Evolutionary conservation across 2,797 vertebrate species (phyloP).

Genomic region (Etheostoma perlongum): DNA sequence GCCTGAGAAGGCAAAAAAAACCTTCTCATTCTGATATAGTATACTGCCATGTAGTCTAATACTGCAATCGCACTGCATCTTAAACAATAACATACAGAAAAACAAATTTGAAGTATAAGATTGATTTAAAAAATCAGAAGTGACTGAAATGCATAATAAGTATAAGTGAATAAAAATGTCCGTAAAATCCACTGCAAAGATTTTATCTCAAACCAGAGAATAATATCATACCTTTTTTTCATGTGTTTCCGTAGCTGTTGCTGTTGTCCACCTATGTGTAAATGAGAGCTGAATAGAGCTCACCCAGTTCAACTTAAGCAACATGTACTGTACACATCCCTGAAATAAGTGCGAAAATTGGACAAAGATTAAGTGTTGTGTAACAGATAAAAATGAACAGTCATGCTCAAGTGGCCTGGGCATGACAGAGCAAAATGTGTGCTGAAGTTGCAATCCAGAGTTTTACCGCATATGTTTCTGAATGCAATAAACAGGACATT

Average conservation of each 20-base stretch:
- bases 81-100: neutral
- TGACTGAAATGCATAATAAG: neutral
- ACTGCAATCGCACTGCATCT: neutral
- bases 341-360: conserved; percentile 7
- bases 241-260: neutral
- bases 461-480: neutral
- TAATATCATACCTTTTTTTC: conserved; percentile 46
- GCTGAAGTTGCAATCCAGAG: conserved; percentile 7
- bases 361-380: conserved; percentile 71
- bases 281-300: conserved; percentile 28
- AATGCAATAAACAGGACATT: neutral
- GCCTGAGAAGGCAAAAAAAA: neutral
- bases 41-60: neutral
- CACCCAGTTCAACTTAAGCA: conserved; percentile 32
- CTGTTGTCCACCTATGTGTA: neutral
- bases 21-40: neutral
- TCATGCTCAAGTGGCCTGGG: conserved; percentile 12
- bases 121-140: neutral
- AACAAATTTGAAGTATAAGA: neutral
- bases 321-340: conserved; percentile 14
- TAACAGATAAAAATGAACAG: conserved; percentile 51
- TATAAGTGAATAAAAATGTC: neutral
- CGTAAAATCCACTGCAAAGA: neutral
- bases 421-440: conserved; percentile 48
- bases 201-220: neutral